A percentile compares a stretch with the other conserved stretches of the same genome.
Conservation (phyloP, 2,113 vertebrate genomes). For the Trematomus loennbergii region DNA sequence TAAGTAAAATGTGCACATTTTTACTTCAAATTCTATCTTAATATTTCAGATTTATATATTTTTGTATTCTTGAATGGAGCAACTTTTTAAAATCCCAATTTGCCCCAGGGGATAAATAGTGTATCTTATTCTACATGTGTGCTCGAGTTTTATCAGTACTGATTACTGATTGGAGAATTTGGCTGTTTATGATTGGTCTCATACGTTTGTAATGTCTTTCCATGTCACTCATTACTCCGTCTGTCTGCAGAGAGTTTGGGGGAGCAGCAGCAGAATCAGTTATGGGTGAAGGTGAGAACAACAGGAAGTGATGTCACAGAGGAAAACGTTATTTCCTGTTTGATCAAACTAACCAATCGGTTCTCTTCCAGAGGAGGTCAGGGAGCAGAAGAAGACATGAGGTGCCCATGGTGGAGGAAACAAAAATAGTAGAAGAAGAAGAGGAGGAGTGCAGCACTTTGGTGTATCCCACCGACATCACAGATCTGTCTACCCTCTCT, state of each 20-base stretch:
- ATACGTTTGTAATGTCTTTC: no score
- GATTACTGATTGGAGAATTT: no score
- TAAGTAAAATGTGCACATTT: no score
- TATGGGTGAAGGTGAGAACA: conserved; percentile 31
- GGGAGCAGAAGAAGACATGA: neutral
- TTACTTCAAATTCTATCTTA: no score
- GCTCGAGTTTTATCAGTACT: no score
- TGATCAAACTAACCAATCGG: neutral
- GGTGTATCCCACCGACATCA: neutral
- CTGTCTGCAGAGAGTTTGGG: conserved; percentile 52
- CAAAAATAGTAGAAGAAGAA: neutral
- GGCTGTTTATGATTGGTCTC: no score
- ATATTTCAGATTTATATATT: no score
- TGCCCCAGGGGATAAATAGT: no score
- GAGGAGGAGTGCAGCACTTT: neutral
- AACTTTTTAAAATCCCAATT: no score
- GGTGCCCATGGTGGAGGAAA: neutral
- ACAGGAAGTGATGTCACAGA: conserved; percentile 11
- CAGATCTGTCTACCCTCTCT: conserved; percentile 14
- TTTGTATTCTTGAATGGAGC: no score
- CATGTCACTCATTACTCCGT: neutral
- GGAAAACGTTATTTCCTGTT: neutral
- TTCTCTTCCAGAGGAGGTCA: conserved; percentile 30
- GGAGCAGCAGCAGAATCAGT: no score
- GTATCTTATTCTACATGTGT: no score